Percentiles rank a stretch among this genome's conserved stretches.
Conservation (phyloP, 2,888 invertebrate genomes). For the Helleia helle region DNA sequence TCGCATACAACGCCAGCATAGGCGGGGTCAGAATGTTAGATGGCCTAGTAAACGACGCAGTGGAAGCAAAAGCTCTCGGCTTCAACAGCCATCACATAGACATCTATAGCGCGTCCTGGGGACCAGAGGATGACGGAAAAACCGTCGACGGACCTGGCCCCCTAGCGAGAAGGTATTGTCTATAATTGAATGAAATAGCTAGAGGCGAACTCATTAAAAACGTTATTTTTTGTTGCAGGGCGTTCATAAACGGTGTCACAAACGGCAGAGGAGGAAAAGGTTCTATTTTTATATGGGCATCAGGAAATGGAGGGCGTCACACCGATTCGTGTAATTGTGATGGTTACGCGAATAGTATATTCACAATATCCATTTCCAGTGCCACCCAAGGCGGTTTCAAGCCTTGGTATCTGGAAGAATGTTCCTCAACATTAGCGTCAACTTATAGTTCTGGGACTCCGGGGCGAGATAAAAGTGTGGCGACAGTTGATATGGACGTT, state of each 20-base stretch:
- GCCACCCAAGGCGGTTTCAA: conserved; percentile 96
- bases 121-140: conserved; percentile 96
- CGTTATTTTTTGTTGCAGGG: conserved; percentile 70
- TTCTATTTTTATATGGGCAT: conserved; percentile 97
- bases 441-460: conserved; percentile 98
- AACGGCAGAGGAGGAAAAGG: conserved; percentile 94
- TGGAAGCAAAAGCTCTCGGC: conserved; percentile 93
- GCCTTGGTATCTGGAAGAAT: conserved; percentile 99
- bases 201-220: conserved; percentile 52
- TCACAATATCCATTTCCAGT: conserved; percentile 97
- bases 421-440: conserved; percentile 97
- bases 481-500: conserved; percentile 93
- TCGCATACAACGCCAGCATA: conserved; percentile 97
- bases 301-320: conserved; percentile 96
- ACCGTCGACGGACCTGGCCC: conserved; percentile 97
- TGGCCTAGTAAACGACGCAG: conserved; percentile 96
- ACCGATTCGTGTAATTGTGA: conserved; percentile 99
- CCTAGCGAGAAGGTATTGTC: conserved; percentile 79
- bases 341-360: conserved; percentile 99
- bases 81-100: conserved; percentile 96
- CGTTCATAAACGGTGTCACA: conserved; percentile 94
- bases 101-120: conserved; percentile 98
- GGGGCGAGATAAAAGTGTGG: conserved; percentile 91
- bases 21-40: conserved; percentile 98
- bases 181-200: conserved; percentile 35